Conservation (phyloP, 2,888 invertebrate genomes). For the Eupithecia abbreviata region DNA sequence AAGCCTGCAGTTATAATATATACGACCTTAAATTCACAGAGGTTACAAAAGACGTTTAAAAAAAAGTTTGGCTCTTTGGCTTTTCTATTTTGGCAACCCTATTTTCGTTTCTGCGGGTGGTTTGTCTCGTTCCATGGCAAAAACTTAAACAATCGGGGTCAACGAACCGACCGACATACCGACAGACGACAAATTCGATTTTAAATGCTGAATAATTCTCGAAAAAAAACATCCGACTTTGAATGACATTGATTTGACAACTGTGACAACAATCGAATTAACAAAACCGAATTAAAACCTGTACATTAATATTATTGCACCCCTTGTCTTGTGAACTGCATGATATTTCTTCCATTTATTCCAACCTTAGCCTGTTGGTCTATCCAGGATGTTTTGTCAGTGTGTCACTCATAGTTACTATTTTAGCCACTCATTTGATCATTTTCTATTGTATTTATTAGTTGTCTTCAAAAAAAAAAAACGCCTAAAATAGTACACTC, state of each 20-base stretch:
- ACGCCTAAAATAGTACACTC: too few species aligned
- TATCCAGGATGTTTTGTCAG: neutral
- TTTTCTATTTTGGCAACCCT: slow-evolving; percentile 37
- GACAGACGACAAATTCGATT: slow-evolving; percentile 45
- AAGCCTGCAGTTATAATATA: too few species aligned
- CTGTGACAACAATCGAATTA: slow-evolving; percentile 21
- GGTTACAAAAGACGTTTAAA: neutral
- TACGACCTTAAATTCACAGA: too few species aligned
- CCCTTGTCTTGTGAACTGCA: neutral
- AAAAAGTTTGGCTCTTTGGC: neutral
- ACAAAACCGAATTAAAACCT: too few species aligned
- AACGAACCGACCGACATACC: slow-evolving; percentile 45
- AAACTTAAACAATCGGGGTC: slow-evolving; percentile 60
- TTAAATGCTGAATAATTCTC: slow-evolving; percentile 42
- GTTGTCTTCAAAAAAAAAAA: too few species aligned
- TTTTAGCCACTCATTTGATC: neutral
- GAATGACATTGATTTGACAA: slow-evolving; percentile 18
- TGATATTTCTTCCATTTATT: neutral
- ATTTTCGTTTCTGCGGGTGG: slow-evolving; percentile 44
- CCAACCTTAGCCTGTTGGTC: neutral
- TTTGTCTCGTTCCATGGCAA: slow-evolving; percentile 52
- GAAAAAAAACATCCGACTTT: slow-evolving; percentile 38
- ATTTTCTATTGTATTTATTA: neutral
- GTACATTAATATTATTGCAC: neutral
- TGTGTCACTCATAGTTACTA: neutral